Evolutionary conservation across 2,797 vertebrate species (phyloP), one percentile per base, ranked within the genome.

Genomic region (Phalanger gymnotis): DNA sequence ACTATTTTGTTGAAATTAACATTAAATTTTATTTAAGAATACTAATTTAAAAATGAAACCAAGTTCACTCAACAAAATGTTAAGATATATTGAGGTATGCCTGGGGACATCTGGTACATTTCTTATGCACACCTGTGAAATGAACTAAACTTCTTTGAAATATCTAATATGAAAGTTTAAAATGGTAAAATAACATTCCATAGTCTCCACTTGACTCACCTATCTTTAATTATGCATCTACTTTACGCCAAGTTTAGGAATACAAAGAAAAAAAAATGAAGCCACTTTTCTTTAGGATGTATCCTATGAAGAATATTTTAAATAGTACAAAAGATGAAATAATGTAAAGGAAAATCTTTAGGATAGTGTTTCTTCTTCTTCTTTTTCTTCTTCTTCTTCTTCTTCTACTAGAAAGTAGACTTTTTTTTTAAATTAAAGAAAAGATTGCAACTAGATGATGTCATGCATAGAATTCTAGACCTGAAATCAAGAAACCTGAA

Each of bases 361-460:
- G 7, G 7, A 47, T 27, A 81, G 22, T 25, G 9, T 2, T 73
- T 73, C 34, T 81, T 47, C 9, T 81, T 27, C 31, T 30, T 30
- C 11, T 3, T 25, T 19, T 3, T n/a, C n/a, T n/a, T n/a, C n/a
- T n/a, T n/a, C n/a, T n/a, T n/a, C n/a, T n/a, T n/a, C n/a, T n/a
- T n/a, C n/a, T n/a, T n/a, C n/a, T n/a, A 47, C 22, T 6, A 73
- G n/a, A 73, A 73, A n/a, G 14, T 16, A 61, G 30, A 30, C 40
- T 73, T 40, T 40, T 40, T 47, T 81, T 81, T 47, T 73, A 22
- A 81, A 81, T 81, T 81, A 47, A 47, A 81, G 19, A 40, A 14
- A 34, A 34, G 0, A n/a, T 3, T 0, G 0, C 40, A 47, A 5
- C 19, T 81, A 47, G 7, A 7, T 47, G 40, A 47, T 25, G 9